These are phyloP conservation scores for Theocolax elegans DNA, from an alignment of 1,140 invertebrate species.

Conservation along the genomic window DNA sequence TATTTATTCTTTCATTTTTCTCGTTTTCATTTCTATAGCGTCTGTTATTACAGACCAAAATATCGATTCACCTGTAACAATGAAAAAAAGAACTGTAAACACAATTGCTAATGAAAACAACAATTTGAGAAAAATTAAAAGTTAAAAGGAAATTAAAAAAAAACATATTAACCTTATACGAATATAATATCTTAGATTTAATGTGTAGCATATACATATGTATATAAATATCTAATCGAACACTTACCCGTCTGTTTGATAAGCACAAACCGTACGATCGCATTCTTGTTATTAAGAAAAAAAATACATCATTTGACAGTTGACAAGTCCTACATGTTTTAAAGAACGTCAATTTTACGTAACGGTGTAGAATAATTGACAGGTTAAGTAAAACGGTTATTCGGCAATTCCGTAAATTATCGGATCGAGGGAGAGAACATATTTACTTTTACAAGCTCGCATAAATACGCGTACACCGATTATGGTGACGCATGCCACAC, in stretches of 20 bases:
- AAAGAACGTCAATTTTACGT: not conserved
- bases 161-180: too few species aligned
- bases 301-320: constrained; percentile 7
- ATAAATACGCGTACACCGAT: not conserved
- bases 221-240: constrained; percentile 20
- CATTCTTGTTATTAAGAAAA: constrained; percentile 15
- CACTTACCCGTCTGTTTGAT: constrained; percentile 21
- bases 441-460: not conserved
- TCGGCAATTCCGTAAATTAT: not conserved
- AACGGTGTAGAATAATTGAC: not conserved
- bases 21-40: constrained; percentile 20
- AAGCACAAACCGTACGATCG: constrained; percentile 9
- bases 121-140: not conserved
- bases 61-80: too few species aligned
- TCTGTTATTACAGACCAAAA: constrained; percentile 18
- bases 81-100: too few species aligned
- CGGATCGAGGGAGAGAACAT: not conserved
- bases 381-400: not conserved
- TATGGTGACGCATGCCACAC: not conserved
- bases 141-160: not conserved
- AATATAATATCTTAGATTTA: too few species aligned
- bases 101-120: too few species aligned
- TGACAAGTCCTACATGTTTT: constrained; percentile 2
- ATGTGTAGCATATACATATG: not conserved
- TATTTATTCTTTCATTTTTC: constrained; percentile 28